Conservation (phyloP, 2,113 vertebrate genomes). For the Neolamprologus caudopunctatus region DNA sequence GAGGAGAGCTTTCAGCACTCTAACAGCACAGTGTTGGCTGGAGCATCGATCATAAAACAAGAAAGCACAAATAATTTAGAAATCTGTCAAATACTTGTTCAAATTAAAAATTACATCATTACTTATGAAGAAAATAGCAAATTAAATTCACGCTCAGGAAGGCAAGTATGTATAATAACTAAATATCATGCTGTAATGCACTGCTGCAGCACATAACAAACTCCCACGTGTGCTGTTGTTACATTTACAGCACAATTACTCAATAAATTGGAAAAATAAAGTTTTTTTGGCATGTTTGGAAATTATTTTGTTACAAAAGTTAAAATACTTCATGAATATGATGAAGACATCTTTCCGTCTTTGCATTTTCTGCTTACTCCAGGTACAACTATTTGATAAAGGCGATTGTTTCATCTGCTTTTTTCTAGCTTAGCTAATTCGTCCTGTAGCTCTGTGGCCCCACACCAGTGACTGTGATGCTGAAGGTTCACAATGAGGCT, state of each 20-base stretch:
- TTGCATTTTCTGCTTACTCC: neutral
- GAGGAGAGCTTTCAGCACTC: neutral
- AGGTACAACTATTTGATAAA: accelerated
- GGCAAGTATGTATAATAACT: neutral
- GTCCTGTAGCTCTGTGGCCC: neutral
- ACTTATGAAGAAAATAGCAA: neutral
- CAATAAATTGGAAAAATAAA: neutral
- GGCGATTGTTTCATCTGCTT: neutral
- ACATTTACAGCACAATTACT: neutral
- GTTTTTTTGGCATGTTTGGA: accelerated
- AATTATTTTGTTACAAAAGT: neutral
- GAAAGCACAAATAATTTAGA: neutral
- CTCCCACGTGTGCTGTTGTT: neutral
- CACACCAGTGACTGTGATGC: neutral
- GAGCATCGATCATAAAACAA: neutral
- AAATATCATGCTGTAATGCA: neutral
- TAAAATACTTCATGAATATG: neutral
- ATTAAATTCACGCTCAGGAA: accelerated
- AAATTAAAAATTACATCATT: accelerated
- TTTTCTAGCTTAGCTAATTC: neutral
- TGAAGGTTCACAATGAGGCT: accelerated
- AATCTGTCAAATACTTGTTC: neutral
- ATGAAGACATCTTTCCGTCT: accelerated
- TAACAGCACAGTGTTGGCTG: accelerated
- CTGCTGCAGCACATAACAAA: neutral